Evolutionary conservation across 2,888 invertebrate genomes (phyloP), one percentile per base, ranked within the genome.

Genomic region (Drosophila trichaetosa): DNA sequence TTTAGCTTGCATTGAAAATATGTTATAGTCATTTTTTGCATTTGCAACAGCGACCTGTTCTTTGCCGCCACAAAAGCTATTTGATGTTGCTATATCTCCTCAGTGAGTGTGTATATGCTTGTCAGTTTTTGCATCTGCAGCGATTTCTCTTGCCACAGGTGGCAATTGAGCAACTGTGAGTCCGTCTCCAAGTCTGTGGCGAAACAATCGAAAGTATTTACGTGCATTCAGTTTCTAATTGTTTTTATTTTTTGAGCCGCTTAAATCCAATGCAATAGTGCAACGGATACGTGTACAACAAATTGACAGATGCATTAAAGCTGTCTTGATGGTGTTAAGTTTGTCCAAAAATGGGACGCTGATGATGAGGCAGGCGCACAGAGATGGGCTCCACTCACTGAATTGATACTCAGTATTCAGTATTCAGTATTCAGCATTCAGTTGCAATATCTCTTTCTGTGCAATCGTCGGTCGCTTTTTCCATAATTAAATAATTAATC

Each of bases 401-500:
- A 46, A 46, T 24, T 4, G 27, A 16, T 4, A 46, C 46, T 24
- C 46, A 46, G 16, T 46, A 24, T 38, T 33, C n/a, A 13, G 31
- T 21, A 36, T 36, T 16, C 36, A 36, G 36, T 3, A 3, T 38
- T 13, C 36, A 38, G 36, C 3, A 8, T 38, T 34, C 34, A 18
- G 36, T 38, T 8, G 34, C 24, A 24, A 18, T 54, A 18, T 54
- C 40, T 58, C 33, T 49, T 24, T 52, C 69, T 60, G 38, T 57
- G 82, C 66, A 73, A 54, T 78, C 82, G 51, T 60, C 49, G 74
- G 48, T 60, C 49, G 74, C 72, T 84, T 82, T 82, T 82, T 79
- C 73, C 79, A 82, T 79, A 82, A 84, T 82, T 85, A 84, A 82
- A 82, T 76, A 82, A 82, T 79, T 76, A 85, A 82, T 85, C 73